Percentiles rank a stretch among this genome's conserved stretches.
Evolutionary conservation across 2,113 vertebrate species (phyloP).

Genomic region (Scortum barcoo): DNA sequence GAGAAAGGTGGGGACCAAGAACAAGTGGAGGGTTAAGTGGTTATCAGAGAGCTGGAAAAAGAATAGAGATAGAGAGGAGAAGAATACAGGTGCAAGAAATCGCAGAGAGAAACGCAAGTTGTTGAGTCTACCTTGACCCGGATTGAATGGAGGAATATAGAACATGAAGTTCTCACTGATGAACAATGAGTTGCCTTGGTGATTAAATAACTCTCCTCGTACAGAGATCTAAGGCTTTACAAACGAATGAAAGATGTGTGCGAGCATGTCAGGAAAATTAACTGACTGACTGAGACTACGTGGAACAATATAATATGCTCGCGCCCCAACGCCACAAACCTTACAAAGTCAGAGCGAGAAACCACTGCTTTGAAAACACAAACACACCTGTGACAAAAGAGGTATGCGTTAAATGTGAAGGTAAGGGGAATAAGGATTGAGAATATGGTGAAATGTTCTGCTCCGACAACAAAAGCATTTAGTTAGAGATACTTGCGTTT

Average conservation of each 20-base stretch:
- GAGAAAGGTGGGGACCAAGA: slow-evolving; percentile 1
- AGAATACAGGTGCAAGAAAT: slow-evolving; percentile 13
- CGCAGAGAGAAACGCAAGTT: slow-evolving; percentile 8
- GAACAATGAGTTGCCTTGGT: slow-evolving; percentile 28
- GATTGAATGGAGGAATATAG: slow-evolving; percentile 14
- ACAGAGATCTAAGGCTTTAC: slow-evolving; percentile 3
- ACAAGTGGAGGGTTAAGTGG: slow-evolving; percentile 24
- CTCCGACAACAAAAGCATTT: background rate
- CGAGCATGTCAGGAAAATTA: background rate
- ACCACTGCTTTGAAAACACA: background rate
- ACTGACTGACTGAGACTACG: background rate
- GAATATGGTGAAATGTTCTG: background rate
- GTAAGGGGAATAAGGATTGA: background rate
- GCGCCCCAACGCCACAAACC: background rate
- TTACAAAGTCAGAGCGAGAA: background rate
- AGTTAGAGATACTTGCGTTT: background rate
- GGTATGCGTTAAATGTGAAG: slow-evolving; percentile 6
- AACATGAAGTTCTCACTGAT: slow-evolving; percentile 20
- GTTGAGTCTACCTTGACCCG: slow-evolving; percentile 18
- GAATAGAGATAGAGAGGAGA: background rate
- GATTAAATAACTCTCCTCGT: slow-evolving; percentile 10
- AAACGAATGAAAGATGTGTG: slow-evolving; percentile 13
- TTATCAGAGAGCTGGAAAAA: slow-evolving; percentile 23
- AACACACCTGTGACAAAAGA: background rate
- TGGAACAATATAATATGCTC: background rate